phyloP scores from a whole-genome alignment of 2,888 invertebrate species.

The Drosophila niveifrons region DNA sequence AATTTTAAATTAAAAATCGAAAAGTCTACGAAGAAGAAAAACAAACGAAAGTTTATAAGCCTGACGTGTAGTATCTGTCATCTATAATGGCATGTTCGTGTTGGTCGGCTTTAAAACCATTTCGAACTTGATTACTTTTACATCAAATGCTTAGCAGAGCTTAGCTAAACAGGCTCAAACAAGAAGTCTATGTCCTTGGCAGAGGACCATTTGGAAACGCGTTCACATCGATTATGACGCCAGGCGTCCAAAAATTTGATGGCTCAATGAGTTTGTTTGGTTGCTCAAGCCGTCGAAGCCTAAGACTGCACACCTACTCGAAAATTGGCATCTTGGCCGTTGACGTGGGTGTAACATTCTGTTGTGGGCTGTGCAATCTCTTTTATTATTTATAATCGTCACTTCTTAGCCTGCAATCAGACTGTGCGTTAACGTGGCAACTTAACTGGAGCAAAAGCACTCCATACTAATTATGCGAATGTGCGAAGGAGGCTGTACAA shows the following conservation, averaged over 20 bases:
- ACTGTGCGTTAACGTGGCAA: neutral
- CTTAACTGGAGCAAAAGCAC: slow-evolving; percentile 31
- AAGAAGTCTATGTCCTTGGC: slow-evolving; percentile 13
- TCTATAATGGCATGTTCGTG: slow-evolving; percentile 11
- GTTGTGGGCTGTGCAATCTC: slow-evolving; percentile 23
- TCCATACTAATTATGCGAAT: slow-evolving; percentile 37
- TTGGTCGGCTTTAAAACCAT: slow-evolving; percentile 38
- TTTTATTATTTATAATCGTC: slow-evolving; percentile 54
- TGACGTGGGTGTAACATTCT: slow-evolving; percentile 10
- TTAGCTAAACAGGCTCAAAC: slow-evolving; percentile 21
- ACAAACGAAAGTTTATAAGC: neutral
- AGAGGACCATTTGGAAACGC: neutral
- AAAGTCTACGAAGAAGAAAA: neutral
- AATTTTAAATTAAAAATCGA: neutral
- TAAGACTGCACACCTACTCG: neutral
- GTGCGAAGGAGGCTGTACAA: neutral
- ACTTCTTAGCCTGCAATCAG: neutral
- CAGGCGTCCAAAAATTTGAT: slow-evolving; percentile 36
- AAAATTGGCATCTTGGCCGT: slow-evolving; percentile 8
- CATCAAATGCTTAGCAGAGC: slow-evolving; percentile 42
- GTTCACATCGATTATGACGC: slow-evolving; percentile 43
- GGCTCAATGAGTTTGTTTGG: slow-evolving; percentile 28
- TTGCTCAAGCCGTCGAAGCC: neutral
- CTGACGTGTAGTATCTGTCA: neutral
- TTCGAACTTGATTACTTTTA: slow-evolving; percentile 48